A percentile compares a stretch with the other conserved stretches of the same genome.
phyloP scores from a whole-genome alignment of 2,113 vertebrate species.

The Sebastes schlegelii region DNA sequence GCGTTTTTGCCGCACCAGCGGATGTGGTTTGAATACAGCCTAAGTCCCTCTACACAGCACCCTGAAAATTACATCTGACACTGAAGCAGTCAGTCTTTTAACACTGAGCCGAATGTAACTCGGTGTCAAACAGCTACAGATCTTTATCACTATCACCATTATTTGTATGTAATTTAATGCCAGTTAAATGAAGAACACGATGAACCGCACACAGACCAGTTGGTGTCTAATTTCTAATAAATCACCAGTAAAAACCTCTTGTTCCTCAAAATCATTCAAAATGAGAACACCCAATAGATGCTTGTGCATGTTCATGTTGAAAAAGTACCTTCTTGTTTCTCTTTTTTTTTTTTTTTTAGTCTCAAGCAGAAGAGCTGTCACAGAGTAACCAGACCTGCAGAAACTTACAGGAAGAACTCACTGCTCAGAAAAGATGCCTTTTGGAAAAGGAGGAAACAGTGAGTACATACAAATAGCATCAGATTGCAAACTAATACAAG shows the following conservation, averaged over 20 bases:
- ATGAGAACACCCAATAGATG: neutral
- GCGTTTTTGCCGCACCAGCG: too few species aligned
- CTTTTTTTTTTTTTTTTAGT: neutral
- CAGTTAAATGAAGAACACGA: neutral
- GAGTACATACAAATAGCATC: neutral
- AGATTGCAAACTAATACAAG: neutral
- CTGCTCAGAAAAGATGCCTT: neutral
- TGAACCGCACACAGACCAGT: neutral
- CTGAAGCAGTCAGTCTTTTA: too few species aligned
- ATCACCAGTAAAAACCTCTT: neutral
- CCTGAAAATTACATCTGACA: neutral
- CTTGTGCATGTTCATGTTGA: neutral
- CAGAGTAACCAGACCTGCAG: neutral
- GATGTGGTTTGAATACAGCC: too few species aligned
- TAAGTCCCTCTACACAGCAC: neutral
- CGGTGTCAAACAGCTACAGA: neutral
- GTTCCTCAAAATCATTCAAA: neutral
- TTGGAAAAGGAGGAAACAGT: constrained; percentile 16
- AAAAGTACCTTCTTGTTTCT: neutral
- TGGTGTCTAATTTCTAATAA: neutral
- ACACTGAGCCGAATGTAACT: too few species aligned
- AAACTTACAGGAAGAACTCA: neutral
- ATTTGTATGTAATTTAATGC: neutral
- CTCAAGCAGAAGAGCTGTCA: neutral
- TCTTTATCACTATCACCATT: neutral